These are phyloP conservation scores for Tyrophagus putrescentiae DNA, from an alignment of 1,140 invertebrate species.

Conservation along the genomic window DNA sequence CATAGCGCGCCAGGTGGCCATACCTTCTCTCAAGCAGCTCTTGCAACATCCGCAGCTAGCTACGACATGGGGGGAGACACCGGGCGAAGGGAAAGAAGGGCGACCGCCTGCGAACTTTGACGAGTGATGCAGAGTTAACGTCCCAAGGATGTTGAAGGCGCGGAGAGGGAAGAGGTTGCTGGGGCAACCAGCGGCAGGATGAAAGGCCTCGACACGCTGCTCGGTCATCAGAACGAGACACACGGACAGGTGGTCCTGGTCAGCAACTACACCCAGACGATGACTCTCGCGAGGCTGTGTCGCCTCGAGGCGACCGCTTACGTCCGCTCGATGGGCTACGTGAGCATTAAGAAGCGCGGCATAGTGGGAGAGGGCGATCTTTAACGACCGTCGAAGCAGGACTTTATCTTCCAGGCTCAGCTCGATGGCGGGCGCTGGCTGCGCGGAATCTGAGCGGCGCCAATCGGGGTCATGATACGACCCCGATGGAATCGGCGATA, in stretches of 20 bases:
- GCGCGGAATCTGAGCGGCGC: constrained; percentile 80
- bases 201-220: constrained; percentile 77
- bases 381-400: constrained; percentile 67
- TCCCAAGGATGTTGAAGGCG: constrained; percentile 21
- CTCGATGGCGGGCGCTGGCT: constrained; percentile 94
- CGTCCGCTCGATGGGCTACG: constrained; percentile 95
- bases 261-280: constrained; percentile 97
- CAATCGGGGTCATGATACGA: constrained; percentile 98
- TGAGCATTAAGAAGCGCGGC: constrained; percentile 89
- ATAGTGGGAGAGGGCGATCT: constrained; percentile 91
- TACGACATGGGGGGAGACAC: constrained; percentile 54
- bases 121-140: constrained; percentile 18
- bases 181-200: constrained; percentile 64
- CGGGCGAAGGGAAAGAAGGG: not conserved
- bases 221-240: constrained; percentile 70
- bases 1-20: constrained; percentile 64
- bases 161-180: constrained; percentile 20
- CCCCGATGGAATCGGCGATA: constrained; percentile 99
- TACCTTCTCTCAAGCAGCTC: constrained; percentile 89
- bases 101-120: not conserved
- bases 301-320: constrained; percentile 60
- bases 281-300: constrained; percentile 84
- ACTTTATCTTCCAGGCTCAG: constrained; percentile 94
- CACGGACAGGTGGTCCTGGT: constrained; percentile 95
- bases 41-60: constrained; percentile 92